These are phyloP conservation scores for Camelus bactrianus DNA, from an alignment of 2,113 vertebrate species.

Conservation along the genomic window DNA sequence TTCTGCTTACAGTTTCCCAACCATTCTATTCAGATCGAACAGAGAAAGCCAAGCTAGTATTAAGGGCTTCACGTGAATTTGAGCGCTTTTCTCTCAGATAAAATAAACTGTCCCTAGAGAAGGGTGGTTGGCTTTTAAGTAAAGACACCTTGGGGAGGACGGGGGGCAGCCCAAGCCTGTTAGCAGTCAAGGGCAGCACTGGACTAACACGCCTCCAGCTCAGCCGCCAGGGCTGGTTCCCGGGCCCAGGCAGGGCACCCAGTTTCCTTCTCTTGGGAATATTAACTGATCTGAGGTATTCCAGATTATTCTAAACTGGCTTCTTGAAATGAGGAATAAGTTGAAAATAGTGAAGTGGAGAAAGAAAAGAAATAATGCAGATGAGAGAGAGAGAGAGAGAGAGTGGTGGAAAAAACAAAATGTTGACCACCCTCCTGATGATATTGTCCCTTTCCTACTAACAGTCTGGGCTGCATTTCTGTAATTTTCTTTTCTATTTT, in stretches of 20 bases:
- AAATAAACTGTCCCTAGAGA: background rate
- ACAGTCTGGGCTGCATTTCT: background rate
- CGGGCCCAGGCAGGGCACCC: background rate
- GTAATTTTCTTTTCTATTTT: too few species aligned
- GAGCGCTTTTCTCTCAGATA: background rate
- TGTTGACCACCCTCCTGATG: background rate
- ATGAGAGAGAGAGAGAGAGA: background rate
- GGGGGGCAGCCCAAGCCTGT: accelerated
- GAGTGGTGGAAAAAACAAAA: background rate
- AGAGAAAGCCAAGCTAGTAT: background rate
- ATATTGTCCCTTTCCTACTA: background rate
- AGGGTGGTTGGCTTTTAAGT: background rate
- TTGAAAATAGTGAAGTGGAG: background rate
- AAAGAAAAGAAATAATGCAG: background rate
- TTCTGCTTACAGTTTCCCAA: background rate
- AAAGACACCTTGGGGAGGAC: background rate
- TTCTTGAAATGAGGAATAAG: background rate
- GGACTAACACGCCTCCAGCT: accelerated
- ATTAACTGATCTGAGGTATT: background rate
- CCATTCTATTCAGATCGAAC: background rate
- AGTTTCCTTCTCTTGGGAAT: background rate
- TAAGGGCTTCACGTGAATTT: background rate
- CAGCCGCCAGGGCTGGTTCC: accelerated
- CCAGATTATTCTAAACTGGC: background rate
- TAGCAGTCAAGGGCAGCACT: background rate